Evolutionary conservation across 2,797 vertebrate species (phyloP).

Genomic region (Leptoclinus maculatus): DNA sequence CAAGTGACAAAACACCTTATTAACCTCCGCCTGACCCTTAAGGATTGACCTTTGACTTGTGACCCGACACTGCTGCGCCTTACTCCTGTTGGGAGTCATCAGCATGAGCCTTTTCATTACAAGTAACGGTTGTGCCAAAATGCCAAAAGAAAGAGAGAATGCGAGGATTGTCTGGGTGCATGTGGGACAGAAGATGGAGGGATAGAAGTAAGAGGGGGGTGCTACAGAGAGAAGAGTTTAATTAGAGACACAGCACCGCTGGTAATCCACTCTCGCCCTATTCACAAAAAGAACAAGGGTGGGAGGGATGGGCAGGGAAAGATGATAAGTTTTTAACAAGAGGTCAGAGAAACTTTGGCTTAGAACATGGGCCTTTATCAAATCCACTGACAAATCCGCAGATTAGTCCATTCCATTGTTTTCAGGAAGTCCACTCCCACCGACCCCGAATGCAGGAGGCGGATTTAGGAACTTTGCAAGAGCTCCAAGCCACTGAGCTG

Average conservation of each 20-base stretch:
- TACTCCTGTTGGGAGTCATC: slow-evolving; percentile 64
- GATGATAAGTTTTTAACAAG: slow-evolving; percentile 79
- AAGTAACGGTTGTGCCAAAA: slow-evolving; percentile 47
- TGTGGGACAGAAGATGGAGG: slow-evolving; percentile 37
- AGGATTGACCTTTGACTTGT: slow-evolving; percentile 84
- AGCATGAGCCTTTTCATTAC: slow-evolving; percentile 67
- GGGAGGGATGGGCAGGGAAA: slow-evolving; percentile 55
- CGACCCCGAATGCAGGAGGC: slow-evolving; percentile 67
- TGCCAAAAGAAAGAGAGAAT: slow-evolving; percentile 58
- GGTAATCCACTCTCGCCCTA: slow-evolving; percentile 78
- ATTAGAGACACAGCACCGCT: slow-evolving; percentile 78
- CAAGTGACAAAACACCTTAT: slow-evolving; percentile 83
- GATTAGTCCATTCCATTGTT: slow-evolving; percentile 82
- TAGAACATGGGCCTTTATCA: slow-evolving; percentile 77
- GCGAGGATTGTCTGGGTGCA: slow-evolving; percentile 54
- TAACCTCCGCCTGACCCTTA: slow-evolving; percentile 75
- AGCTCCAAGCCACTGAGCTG: slow-evolving; percentile 74
- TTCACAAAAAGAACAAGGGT: slow-evolving; percentile 69
- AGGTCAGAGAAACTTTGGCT: slow-evolving; percentile 81
- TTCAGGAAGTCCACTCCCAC: slow-evolving; percentile 81
- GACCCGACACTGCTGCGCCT: slow-evolving; percentile 65
- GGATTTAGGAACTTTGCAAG: slow-evolving; percentile 70
- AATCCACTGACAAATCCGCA: slow-evolving; percentile 79
- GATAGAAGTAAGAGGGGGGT: slow-evolving; percentile 36
- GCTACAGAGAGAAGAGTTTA: slow-evolving; percentile 74